Base-by-base conservation (phyloP, 2,113 vertebrate species). In the Prunella himalayana region DNA sequence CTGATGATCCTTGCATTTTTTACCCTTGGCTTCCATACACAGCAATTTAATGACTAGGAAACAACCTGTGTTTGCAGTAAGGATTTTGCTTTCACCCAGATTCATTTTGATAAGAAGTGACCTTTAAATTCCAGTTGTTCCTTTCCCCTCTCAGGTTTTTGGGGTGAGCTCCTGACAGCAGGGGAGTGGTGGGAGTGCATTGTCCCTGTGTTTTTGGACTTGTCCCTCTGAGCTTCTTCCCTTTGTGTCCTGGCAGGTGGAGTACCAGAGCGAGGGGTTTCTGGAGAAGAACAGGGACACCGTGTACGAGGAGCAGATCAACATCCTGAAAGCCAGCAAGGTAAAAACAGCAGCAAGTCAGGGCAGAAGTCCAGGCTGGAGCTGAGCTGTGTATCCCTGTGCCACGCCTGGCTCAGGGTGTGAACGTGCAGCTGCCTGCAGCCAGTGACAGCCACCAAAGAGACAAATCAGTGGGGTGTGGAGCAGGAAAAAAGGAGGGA, bases 231-330 rank as follows among this genome's bases (percentile, higher is more conserved):
- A 35, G 6, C 25, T 72, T 79, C 11, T 81, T 66, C 30, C 13
- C 82, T 83, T 44, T 84, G 20, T 63, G 21, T 66, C 15, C 35
- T 59, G 8, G 72, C 13, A 96, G 96, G 96, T 97, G 87, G 92
- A 97, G 24, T 97, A 96, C 50, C 64, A 96, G 65, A 92, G 96
- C 0, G 73, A 95, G 56, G 95, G 96, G 7, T 97, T 97, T 50
- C 87, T 97, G 90, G 96, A 97, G 90, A 97, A 97, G 84, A 96
- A 97, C 90, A 91, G 95, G 51, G 96, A 97, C 84, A 97, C 96
- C 0, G 90, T 97, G 56, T 94, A 97, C 0, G 95, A 96, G 41
- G 96, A 97, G 18, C 96, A 97, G 72, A 95, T 97, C 90, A 91
- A 78, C 77, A 78, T 97, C 69, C 77, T 96, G 65, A 97, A 94